Evolutionary conservation across 2,888 invertebrate genomes (phyloP).

Genomic region (Chloromyia formosa): DNA sequence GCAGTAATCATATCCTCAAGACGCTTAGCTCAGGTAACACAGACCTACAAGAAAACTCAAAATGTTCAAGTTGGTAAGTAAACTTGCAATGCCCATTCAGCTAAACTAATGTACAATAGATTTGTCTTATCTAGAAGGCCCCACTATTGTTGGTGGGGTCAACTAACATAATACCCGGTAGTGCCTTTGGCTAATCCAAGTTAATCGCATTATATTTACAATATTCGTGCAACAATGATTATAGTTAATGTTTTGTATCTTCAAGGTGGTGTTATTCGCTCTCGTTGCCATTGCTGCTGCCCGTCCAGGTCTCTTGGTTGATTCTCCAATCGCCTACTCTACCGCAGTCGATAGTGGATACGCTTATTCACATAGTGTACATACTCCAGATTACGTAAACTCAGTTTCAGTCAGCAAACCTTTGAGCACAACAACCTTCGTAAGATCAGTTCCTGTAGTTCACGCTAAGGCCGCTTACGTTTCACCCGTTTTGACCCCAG

Average conservation of each 20-base stretch:
- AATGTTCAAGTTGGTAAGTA: slow-evolving; percentile 54
- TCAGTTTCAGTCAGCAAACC: slow-evolving; percentile 39
- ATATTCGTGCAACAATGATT: not conserved
- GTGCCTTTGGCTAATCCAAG: not conserved
- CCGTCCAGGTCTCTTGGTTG: slow-evolving; percentile 45
- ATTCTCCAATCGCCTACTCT: slow-evolving; percentile 36
- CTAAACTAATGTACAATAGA: not conserved
- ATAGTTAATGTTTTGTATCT: slow-evolving; percentile 3
- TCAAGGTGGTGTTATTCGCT: slow-evolving; percentile 56
- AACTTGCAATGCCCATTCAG: not conserved
- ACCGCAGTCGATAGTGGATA: slow-evolving; percentile 32
- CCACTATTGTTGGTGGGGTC: too few species aligned
- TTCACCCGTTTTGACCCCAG: slow-evolving; percentile 53
- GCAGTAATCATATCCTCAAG: slow-evolving; percentile 23
- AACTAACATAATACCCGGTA: not conserved
- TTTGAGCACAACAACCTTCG: slow-evolving; percentile 31
- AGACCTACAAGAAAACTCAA: slow-evolving; percentile 45
- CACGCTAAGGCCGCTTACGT: slow-evolving; percentile 56
- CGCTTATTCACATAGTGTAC: slow-evolving; percentile 32
- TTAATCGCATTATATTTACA: too few species aligned
- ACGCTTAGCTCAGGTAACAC: slow-evolving; percentile 42
- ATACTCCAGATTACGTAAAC: slow-evolving; percentile 40
- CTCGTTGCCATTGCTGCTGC: slow-evolving; percentile 54
- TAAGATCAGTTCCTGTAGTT: slow-evolving; percentile 56
- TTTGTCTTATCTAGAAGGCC: too few species aligned